A percentile compares a stretch with the other conserved stretches of the same genome.
Evolutionary conservation across 92 coral and sea anemone genomes (phyloP).

Genomic region (Pocillopora meandrina): DNA sequence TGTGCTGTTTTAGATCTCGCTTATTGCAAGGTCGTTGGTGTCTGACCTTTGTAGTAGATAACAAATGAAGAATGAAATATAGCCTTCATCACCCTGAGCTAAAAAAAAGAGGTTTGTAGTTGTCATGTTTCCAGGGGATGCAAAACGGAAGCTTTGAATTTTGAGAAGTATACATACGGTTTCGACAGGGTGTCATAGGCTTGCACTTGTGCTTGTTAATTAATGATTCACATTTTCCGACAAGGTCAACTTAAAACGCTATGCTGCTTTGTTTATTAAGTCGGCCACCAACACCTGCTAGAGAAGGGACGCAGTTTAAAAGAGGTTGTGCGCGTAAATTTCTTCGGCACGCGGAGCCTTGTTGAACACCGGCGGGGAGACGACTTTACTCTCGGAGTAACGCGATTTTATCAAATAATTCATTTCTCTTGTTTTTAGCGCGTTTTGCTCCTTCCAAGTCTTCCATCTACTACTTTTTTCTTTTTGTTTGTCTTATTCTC

Average conservation of each 20-base stretch:
- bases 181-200: too few species aligned
- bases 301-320: background rate
- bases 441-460: background rate
- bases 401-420: background rate
- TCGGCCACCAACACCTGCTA: slow-evolving; percentile 4
- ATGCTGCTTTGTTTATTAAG: slow-evolving; percentile 18
- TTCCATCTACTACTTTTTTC: background rate
- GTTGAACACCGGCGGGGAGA: background rate
- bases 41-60: slow-evolving; percentile 4
- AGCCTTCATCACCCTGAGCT: background rate
- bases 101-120: background rate
- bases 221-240: too few species aligned
- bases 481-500: background rate
- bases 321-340: background rate
- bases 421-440: background rate
- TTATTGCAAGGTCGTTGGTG: background rate
- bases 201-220: slow-evolving; percentile 1
- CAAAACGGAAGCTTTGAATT: background rate
- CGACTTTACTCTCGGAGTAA: background rate
- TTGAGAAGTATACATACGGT: too few species aligned
- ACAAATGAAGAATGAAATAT: background rate
- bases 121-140: background rate
- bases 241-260: background rate
- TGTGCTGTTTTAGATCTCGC: slow-evolving; percentile 14
- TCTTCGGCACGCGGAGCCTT: background rate